Evolutionary conservation across 2,797 vertebrate species (phyloP), one percentile per base, ranked within the genome.

Genomic region (Smutsia temminckii): DNA sequence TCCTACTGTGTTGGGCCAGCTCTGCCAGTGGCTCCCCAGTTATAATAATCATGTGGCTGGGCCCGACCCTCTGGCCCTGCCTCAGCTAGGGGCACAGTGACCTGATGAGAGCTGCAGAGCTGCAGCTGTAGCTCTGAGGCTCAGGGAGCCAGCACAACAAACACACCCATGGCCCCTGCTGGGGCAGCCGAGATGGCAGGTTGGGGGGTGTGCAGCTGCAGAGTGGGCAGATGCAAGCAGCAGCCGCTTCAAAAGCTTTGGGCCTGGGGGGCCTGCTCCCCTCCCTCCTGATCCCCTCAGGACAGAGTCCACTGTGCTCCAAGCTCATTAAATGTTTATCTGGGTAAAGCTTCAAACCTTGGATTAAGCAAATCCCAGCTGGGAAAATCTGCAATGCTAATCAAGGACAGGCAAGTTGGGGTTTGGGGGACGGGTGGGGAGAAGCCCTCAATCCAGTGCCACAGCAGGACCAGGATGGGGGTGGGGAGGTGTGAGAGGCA

Each of bases 271-370:
- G 7, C 29, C 85, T 92, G n/a, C 6, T 77, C 46, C 37, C 37
- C 68, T 29, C 23, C 55, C 69, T 85, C 49, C 20, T 81, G 71
- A 55, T 13, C n/a, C 17, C 25, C 57, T 37, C 32, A 68, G 74
- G 59, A 92, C 93, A 32, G 53, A 94, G 32, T 51, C 37, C 13
- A 83, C 37, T 10, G 37, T 1, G 1, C 6, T 40, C 14, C 3
- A 5, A 25, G 8, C 55, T 94, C 81, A 89, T 79, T 92, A 88
- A 92, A n/a, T 46, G 75, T 84, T 91, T 80, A 86, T 66, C 40
- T 81, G 71, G 40, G 49, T 81, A 92, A 94, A 85, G 68, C 46
- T 78, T 92, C 63, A 93, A 92, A 74, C 8, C 46, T 32, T 80
- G 59, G 49, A 69, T 88, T 69, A 77, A 68, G 66, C 37, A 40